Conservation (phyloP, 2,113 vertebrate genomes). For the Barbus barbus region DNA sequence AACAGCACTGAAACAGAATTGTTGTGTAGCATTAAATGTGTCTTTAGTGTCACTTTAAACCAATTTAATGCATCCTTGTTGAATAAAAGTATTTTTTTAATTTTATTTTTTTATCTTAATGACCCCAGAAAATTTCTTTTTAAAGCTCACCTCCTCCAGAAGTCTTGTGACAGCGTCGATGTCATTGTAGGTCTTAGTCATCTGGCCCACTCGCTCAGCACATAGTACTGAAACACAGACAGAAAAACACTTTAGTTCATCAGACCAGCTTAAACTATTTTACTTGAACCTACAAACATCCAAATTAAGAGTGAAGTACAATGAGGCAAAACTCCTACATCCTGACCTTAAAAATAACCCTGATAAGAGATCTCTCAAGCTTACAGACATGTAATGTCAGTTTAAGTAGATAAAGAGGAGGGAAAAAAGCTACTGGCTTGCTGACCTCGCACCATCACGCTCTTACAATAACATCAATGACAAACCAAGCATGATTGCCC, state of each 20-base stretch:
- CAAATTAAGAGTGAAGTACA: not conserved
- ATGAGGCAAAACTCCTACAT: not conserved
- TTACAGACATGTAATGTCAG: not conserved
- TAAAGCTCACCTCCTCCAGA: slow-evolving; percentile 88
- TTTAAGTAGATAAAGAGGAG: not conserved
- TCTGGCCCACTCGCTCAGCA: slow-evolving; percentile 99
- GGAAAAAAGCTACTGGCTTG: not conserved
- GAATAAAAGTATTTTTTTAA: no score
- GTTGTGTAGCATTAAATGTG: not conserved
- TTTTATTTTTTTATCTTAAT: no score
- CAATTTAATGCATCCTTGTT: not conserved
- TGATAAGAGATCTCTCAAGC: not conserved
- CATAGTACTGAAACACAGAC: slow-evolving; percentile 86
- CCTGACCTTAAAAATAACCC: not conserved
- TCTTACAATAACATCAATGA: slow-evolving; percentile 11
- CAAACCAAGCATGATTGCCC: slow-evolving; percentile 22
- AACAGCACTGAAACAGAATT: not conserved
- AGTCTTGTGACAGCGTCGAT: slow-evolving; percentile 97
- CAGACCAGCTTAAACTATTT: no score
- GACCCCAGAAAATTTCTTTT: not conserved
- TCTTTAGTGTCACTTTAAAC: not conserved
- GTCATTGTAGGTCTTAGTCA: slow-evolving; percentile 99
- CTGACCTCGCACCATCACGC: slow-evolving; percentile 39
- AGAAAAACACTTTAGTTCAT: not conserved
- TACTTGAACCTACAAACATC: not conserved